phyloP scores from a whole-genome alignment of 2,888 invertebrate genomes.

The Tiliacea aurago region DNA sequence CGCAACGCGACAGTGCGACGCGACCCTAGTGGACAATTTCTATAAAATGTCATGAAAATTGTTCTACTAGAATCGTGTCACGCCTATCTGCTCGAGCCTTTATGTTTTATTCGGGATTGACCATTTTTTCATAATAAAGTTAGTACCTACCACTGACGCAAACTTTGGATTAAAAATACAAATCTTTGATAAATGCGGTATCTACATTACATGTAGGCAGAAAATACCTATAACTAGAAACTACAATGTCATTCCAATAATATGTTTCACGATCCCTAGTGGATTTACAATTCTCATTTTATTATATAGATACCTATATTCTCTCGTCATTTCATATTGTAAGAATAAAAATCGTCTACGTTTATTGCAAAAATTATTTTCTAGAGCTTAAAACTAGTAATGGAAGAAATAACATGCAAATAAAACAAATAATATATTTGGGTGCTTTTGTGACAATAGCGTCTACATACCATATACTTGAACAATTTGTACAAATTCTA shows the following conservation, averaged over 20 bases:
- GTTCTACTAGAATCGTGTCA: too few relatives aligned
- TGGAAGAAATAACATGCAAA: constrained; percentile 7
- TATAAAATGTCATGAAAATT: too few relatives aligned
- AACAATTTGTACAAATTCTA: background rate
- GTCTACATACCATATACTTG: constrained; percentile 7
- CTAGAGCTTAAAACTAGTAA: constrained; percentile 7
- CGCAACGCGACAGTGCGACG: too few relatives aligned
- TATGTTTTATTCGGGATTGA: background rate
- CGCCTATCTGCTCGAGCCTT: too few relatives aligned
- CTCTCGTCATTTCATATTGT: background rate
- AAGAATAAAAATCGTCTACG: background rate
- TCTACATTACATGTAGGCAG: constrained; percentile 16
- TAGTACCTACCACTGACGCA: background rate
- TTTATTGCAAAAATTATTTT: constrained; percentile 11
- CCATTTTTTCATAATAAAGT: background rate
- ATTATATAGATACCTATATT: background rate
- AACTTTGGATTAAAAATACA: constrained; percentile 11
- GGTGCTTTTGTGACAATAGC: constrained; percentile 21
- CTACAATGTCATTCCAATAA: constrained; percentile 18
- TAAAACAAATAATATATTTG: constrained; percentile 2
- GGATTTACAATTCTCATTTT: background rate
- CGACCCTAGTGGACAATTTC: too few relatives aligned
- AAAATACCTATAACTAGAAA: background rate
- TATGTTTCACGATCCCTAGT: background rate
- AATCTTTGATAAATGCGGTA: constrained; percentile 18